These are phyloP conservation scores for Xanthostigma xanthostigma DNA, from an alignment of 2,888 invertebrate genomes.

Conservation along the genomic window DNA sequence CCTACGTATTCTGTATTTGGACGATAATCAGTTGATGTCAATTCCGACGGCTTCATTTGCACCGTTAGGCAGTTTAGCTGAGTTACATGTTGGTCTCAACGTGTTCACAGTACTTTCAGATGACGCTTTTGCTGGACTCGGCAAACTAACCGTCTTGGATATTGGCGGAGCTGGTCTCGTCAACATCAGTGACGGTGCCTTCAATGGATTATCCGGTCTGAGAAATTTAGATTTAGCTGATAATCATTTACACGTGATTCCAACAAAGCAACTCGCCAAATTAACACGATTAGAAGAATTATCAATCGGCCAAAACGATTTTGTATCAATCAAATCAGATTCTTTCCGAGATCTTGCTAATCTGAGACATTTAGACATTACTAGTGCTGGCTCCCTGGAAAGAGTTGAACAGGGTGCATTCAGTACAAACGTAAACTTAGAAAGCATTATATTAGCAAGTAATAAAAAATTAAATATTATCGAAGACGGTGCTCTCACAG, in stretches of 20 bases:
- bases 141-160: conserved; percentile 59
- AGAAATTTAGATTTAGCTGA: conserved; percentile 66
- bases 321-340: conserved; percentile 49
- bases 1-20: conserved; percentile 65
- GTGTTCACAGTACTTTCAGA: conserved; percentile 61
- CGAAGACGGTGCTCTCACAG: conserved; percentile 62
- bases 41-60: conserved; percentile 63
- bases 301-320: conserved; percentile 71
- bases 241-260: conserved; percentile 58
- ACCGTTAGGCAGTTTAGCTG: conserved; percentile 62
- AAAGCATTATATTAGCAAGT: conserved; percentile 57
- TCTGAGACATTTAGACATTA: conserved; percentile 59
- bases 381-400: conserved; percentile 58
- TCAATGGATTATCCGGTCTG: conserved; percentile 60
- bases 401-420: conserved; percentile 65
- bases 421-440: conserved; percentile 65
- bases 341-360: conserved; percentile 68
- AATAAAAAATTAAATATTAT: conserved; percentile 59
- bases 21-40: conserved; percentile 66
- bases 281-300: conserved; percentile 64
- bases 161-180: conserved; percentile 66
- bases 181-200: conserved; percentile 61
- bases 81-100: conserved; percentile 71
- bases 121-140: conserved; percentile 64
- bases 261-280: conserved; percentile 56